Base-by-base conservation (phyloP, 2,888 invertebrate species). In the Aromia moschata region DNA sequence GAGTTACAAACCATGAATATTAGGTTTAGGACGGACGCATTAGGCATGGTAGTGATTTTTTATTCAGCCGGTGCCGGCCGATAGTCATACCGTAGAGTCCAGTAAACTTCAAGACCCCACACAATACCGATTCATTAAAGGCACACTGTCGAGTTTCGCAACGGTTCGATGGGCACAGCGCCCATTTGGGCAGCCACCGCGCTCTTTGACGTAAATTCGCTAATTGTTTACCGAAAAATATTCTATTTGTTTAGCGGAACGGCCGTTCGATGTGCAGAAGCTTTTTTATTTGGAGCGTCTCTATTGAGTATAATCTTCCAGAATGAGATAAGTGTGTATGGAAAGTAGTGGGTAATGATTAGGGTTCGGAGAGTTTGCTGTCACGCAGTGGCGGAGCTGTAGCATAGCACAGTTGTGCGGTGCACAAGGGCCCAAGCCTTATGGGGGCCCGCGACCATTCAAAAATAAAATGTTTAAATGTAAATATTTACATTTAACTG, bases 121-220 rank as follows among this genome's bases (percentile, higher is more conserved):
- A 76, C 76, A 75, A 74, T 72, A 76, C 70, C 69, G 64, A 71
- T 75, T 77, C 77, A 77, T 77, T 77, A 78, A 75, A 75, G 74
- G 69, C 70, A 65, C 62, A 73, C 74, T 77, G 77, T 75, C 73
- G 73, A 75, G 76, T 78, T 76, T 78, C 69, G 77, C 74, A 74
- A 76, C 77, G 77, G 73, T 76, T 71, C 72, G 72, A 59, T 66
- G 71, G 67, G 43, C 64, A 53, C 58, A 60, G 60, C 64, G 58
- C 53, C 53, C 46, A 59, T 64, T 62, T 61, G 55, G 55, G 62
- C 56, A 58, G 60, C 49, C 65, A 64, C n/a, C 47, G 59, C 58
- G 52, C 45, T 60, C 55, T 60, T 57, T 54, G 58, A 60, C 60
- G 55, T 58, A 60, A 64, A 62, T 65, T 65, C 41, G 55, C 62